Evolutionary conservation across 2,113 vertebrate species (phyloP), one percentile per base, ranked within the genome.

Genomic region (Brachyistius frenatus): DNA sequence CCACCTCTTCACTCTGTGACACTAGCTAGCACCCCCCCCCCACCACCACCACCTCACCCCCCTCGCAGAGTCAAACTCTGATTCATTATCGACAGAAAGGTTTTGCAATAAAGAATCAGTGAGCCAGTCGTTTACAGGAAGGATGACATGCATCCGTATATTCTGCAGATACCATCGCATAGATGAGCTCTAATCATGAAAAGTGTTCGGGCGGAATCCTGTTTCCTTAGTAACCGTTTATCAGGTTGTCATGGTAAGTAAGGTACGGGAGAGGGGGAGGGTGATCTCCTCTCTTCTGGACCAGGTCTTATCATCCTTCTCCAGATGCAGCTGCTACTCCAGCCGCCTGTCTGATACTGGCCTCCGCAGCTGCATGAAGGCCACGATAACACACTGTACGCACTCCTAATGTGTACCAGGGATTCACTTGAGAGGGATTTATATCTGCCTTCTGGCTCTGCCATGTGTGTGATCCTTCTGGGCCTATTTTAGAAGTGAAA

Each of bases 201-300:
- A 69, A 82, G 81, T 84, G 84, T 81, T 61, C 10, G 62, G 64
- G 69, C 88, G 88, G 81, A 85, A 88, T 89, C 83, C 66, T 81
- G 90, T 92, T 93, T 90, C 86, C 92, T 41, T 89, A 78, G 90
- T 83, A 86, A 87, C 82, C 2, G 54, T 86, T 90, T 86, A 73
- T 85, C 80, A 61, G 69, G 83, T 90, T 86, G 77, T 88, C 64
- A 86, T 86, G 76, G 87, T 56, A 66, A 89, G 72, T 61, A 53
- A 33, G 56, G 39, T 62, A 61, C 5, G 16, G 65, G 73, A 61
- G 61, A 41, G 61, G 39, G 52, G 16, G 73, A 76, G 77, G 68
- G 54, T 16, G 23, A 30, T 78, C 77, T 78, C 41, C 23, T 76
- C 77, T 85, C 52, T 65, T 77, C 85, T 86, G 67, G 90, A 73